phyloP scores from a whole-genome alignment of 2,113 vertebrate species.

The Chaenogobius annularis region DNA sequence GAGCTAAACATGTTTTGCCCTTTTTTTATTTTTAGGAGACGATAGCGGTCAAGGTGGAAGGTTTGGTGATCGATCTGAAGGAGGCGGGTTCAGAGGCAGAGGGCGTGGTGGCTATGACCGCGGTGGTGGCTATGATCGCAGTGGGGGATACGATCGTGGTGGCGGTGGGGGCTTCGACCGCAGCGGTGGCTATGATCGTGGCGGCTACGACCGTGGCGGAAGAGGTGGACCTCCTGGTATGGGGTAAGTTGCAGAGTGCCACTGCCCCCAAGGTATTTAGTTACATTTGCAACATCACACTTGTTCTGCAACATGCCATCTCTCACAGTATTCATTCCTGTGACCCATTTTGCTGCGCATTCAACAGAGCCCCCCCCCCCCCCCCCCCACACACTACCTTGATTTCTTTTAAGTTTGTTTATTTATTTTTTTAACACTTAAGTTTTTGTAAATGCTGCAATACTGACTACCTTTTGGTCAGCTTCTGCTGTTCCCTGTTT shows the following conservation, averaged over 20 bases:
- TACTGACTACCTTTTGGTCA: slow-evolving; percentile 1
- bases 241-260: slow-evolving; percentile 81
- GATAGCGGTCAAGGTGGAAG: slow-evolving; percentile 63
- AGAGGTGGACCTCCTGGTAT: slow-evolving; percentile 78
- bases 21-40: slow-evolving; percentile 64
- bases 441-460: no score
- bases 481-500: background rate
- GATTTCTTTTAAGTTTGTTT: background rate
- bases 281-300: slow-evolving; percentile 38
- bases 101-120: slow-evolving; percentile 67
- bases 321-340: slow-evolving; percentile 10
- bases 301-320: slow-evolving; percentile 24
- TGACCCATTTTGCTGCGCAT: background rate
- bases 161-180: slow-evolving; percentile 53
- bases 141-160: slow-evolving; percentile 54
- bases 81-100: slow-evolving; percentile 73
- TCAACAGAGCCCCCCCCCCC: background rate
- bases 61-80: slow-evolving; percentile 74
- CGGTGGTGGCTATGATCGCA: slow-evolving; percentile 34
- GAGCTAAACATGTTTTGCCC: background rate
- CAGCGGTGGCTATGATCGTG: slow-evolving; percentile 67
- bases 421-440: background rate
- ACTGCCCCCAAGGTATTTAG: slow-evolving; percentile 72
- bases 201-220: slow-evolving; percentile 69
- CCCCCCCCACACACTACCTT: no score